phyloP scores from a whole-genome alignment of 2,888 invertebrate genomes.

The Cheilosia vulpina region DNA sequence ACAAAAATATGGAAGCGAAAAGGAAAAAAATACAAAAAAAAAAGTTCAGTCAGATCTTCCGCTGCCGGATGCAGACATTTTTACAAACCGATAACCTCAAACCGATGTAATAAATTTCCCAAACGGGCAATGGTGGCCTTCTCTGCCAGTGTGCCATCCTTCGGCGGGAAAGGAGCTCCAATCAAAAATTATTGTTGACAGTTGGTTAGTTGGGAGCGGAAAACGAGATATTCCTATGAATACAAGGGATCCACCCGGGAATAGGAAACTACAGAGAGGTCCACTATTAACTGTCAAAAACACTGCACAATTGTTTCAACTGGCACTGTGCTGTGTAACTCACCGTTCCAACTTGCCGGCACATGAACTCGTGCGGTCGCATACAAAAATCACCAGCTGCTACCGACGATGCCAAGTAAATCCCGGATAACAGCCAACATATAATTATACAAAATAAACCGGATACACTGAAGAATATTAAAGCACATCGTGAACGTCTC shows the following conservation, averaged over 20 bases:
- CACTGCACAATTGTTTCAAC: constrained; percentile 8
- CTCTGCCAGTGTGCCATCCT: neutral
- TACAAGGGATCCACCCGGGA: constrained; percentile 3
- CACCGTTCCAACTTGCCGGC: constrained; percentile 83
- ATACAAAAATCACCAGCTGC: constrained; percentile 94
- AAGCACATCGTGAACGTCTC: constrained; percentile 90
- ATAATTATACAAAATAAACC: constrained; percentile 85
- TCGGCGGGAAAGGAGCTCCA: constrained; percentile 44
- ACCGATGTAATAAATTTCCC: constrained; percentile 69
- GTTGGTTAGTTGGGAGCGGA: constrained; percentile 42
- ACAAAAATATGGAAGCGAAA: constrained; percentile 13
- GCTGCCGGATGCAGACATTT: constrained; percentile 66
- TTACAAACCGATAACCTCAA: constrained; percentile 68
- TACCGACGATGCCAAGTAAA: constrained; percentile 93
- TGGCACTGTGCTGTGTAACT: constrained; percentile 65
- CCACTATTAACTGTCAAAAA: constrained; percentile 37
- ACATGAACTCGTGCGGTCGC: constrained; percentile 88
- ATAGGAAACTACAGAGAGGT: neutral
- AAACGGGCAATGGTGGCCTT: constrained; percentile 19
- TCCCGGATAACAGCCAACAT: constrained; percentile 94
- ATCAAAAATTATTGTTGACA: constrained; percentile 72
- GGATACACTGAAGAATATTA: constrained; percentile 95
- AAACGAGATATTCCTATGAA: constrained; percentile 42
- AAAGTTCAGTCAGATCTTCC: constrained; percentile 54
- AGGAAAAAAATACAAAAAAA: constrained; percentile 16